A percentile compares a stretch with the other conserved stretches of the same genome.
phyloP scores from a whole-genome alignment of 2,113 vertebrate genomes.

The Aix galericulata region DNA sequence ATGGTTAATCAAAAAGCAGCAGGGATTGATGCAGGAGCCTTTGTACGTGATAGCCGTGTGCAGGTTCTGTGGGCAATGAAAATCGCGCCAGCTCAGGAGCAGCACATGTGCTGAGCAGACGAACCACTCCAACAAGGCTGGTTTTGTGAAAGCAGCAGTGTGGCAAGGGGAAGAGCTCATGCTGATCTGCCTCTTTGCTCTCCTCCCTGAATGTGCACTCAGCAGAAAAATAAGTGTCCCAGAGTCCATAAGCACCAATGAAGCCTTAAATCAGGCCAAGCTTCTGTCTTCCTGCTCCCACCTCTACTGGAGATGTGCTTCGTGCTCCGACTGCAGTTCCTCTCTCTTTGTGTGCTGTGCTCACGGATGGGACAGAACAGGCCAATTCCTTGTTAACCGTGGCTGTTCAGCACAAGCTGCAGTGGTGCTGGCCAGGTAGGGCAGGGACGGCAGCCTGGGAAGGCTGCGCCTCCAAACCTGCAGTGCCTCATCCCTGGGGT shows the following conservation, averaged over 20 bases:
- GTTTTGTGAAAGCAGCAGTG: neutral
- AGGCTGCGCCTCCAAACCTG: neutral
- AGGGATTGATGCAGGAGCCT: neutral
- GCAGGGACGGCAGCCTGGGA: neutral
- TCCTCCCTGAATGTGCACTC: neutral
- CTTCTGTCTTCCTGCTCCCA: neutral
- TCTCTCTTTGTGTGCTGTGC: neutral
- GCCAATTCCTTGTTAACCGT: neutral
- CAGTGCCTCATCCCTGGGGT: neutral
- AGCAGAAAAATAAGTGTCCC: neutral
- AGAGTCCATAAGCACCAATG: neutral
- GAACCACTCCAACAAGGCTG: neutral
- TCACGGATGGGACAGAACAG: neutral
- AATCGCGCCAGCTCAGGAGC: neutral
- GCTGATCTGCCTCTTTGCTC: neutral
- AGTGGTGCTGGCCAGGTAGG: neutral
- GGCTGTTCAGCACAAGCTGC: neutral
- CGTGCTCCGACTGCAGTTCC: neutral
- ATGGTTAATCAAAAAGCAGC: neutral
- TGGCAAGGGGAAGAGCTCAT: neutral
- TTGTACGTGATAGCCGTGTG: neutral
- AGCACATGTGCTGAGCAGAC: neutral
- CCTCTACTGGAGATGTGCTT: neutral
- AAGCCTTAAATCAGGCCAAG: neutral
- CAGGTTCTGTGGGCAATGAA: neutral